Base-by-base conservation (phyloP, 2,888 invertebrate genomes). In the Leptothorax acervorum region DNA sequence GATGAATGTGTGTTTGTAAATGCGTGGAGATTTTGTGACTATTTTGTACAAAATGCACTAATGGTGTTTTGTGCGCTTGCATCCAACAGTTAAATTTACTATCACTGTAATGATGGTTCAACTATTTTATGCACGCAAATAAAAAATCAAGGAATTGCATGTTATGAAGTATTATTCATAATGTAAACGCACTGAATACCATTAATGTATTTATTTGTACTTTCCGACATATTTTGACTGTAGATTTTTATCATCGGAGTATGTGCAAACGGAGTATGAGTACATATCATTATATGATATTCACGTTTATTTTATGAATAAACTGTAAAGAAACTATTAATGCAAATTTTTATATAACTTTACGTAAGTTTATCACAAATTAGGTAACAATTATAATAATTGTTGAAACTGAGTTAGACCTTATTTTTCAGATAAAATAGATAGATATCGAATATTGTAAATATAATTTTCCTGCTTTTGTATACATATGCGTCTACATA, bases 381-480 rank as follows among this genome's bases (percentile, higher is more conserved):
- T 57, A 23, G 11, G 39, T 57, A 57, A 57, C 4, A 57, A 15
- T 57, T 55, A 28, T 39, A 55, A 28, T 73, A 42, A 73, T 73
- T 57, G 60, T 57, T 42, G 42, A 73, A 2, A 57, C 15, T 73
- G 8, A 42, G 42, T 42, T 28, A 31, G 9, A 71, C 9, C 3
- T 42, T 28, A 4, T 60, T n/a, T 18, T 23, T 53, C n/a, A 0
- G 42, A 4, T 57, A 23, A 3, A 55, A 4, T 39, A 57, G n/a
- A n/a, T 66, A 74, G n/a, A 62, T 60, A 60, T 45, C 8, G 28
- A 57, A 60, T 73, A 8, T 62, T 74, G 63, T 74, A 60, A 42
- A 62, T 62, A 74, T 60, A 6, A 18, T 57, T 60, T 28, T 71
- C 28, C 4, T 18, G 23, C 71, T 42, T 57, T 48, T 53, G n/a